Conservation (phyloP, 2,888 invertebrate genomes). For the Hydriomena furcata region DNA sequence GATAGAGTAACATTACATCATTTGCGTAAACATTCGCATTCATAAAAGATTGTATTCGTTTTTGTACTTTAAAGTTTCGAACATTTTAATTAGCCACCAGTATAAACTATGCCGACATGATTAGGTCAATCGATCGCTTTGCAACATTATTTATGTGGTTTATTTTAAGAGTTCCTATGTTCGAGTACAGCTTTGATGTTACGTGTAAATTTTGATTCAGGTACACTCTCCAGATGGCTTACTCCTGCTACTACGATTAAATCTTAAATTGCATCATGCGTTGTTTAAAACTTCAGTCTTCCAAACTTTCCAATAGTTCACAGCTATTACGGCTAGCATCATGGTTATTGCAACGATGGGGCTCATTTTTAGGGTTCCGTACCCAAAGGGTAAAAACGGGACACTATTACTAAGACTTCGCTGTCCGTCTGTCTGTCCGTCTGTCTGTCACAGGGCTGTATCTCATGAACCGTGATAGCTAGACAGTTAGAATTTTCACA, state of each 20-base stretch:
- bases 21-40: too few species aligned
- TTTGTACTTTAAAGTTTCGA: background rate
- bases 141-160: conserved; percentile 63
- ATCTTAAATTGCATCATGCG: too few species aligned
- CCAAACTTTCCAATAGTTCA: background rate
- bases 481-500: too few species aligned
- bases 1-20: too few species aligned
- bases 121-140: conserved; percentile 68
- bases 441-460: too few species aligned
- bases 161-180: conserved; percentile 56
- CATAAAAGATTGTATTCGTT: background rate
- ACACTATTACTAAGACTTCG: too few species aligned
- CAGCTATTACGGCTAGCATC: too few species aligned
- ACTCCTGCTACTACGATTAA: background rate
- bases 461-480: too few species aligned
- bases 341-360: too few species aligned
- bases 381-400: too few species aligned
- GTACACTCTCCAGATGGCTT: conserved; percentile 24
- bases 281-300: background rate
- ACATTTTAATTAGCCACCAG: conserved; percentile 60
- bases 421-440: too few species aligned
- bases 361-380: too few species aligned
- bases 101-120: conserved; percentile 62
- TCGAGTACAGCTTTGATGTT: conserved; percentile 39
- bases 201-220: conserved; percentile 22